A percentile compares a stretch with the other conserved stretches of the same genome.
These are phyloP conservation scores for Bombus waltoni DNA, from an alignment of 1,140 invertebrate genomes.

Conservation along the genomic window DNA sequence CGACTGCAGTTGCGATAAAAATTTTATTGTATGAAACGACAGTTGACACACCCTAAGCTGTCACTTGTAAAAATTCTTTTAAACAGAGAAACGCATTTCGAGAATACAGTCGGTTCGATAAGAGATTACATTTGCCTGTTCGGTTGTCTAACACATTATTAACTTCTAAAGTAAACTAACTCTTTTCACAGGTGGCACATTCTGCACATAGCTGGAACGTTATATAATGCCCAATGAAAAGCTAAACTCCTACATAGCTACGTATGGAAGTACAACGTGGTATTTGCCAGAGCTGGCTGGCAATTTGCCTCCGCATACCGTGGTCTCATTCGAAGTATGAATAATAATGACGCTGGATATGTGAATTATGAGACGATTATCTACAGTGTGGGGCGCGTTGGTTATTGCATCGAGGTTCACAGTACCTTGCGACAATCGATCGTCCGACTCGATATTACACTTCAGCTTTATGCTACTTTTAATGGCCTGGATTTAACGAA, in stretches of 20 bases:
- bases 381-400: slow-evolving; percentile 41
- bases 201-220: slow-evolving; percentile 30
- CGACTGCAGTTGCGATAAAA: too few species aligned
- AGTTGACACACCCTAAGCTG: too few species aligned
- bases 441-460: slow-evolving; percentile 39
- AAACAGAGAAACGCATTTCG: too few species aligned
- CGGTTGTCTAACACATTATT: slow-evolving; percentile 55
- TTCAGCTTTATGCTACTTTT: slow-evolving; percentile 15
- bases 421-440: slow-evolving; percentile 52
- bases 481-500: slow-evolving; percentile 17
- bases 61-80: too few species aligned
- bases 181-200: slow-evolving; percentile 40
- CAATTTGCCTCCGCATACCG: slow-evolving; percentile 65
- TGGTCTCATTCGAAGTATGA: slow-evolving; percentile 63
- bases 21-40: too few species aligned
- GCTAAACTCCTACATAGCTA: slow-evolving; percentile 48
- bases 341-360: slow-evolving; percentile 67
- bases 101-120: not conserved
- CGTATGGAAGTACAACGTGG: slow-evolving; percentile 37
- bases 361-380: slow-evolving; percentile 70
- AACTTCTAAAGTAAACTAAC: slow-evolving; percentile 59
- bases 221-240: slow-evolving; percentile 59
- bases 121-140: slow-evolving; percentile 37
- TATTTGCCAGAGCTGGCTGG: slow-evolving; percentile 54
- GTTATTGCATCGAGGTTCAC: slow-evolving; percentile 54